phyloP scores from a whole-genome alignment of 1,140 invertebrate genomes.

The Rhagoletis zephyria region DNA sequence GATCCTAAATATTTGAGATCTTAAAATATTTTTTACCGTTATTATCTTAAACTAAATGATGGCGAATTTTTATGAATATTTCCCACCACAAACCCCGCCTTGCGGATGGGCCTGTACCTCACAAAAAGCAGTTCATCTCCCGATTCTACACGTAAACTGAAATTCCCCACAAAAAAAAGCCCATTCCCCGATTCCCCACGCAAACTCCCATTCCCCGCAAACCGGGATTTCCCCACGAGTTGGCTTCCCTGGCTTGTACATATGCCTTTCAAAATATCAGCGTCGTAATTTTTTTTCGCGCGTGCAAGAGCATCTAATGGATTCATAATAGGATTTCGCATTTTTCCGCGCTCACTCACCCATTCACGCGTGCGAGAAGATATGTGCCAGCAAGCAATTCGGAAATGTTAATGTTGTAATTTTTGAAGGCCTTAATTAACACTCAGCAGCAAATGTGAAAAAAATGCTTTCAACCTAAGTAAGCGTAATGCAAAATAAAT shows the following conservation, averaged over 20 bases:
- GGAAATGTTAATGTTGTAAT: slow-evolving; percentile 8
- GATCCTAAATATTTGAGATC: no score
- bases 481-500: not conserved
- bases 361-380: not conserved
- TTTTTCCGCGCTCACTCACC: slow-evolving; percentile 58
- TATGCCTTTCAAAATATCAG: not conserved
- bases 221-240: no score
- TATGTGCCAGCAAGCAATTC: not conserved
- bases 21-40: no score
- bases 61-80: no score
- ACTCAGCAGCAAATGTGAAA: slow-evolving; percentile 34
- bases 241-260: not conserved
- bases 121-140: no score
- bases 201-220: no score
- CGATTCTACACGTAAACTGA: no score
- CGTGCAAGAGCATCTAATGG: slow-evolving; percentile 68
- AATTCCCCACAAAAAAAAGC: no score
- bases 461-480: not conserved
- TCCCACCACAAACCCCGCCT: no score
- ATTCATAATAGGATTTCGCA: slow-evolving; percentile 72
- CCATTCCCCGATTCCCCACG: no score
- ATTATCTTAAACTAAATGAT: no score
- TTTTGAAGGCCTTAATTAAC: slow-evolving; percentile 44
- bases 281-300: slow-evolving; percentile 60
- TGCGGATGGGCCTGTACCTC: no score